phyloP scores from a whole-genome alignment of 1,140 invertebrate species.

The Drosophila nigromelanica region DNA sequence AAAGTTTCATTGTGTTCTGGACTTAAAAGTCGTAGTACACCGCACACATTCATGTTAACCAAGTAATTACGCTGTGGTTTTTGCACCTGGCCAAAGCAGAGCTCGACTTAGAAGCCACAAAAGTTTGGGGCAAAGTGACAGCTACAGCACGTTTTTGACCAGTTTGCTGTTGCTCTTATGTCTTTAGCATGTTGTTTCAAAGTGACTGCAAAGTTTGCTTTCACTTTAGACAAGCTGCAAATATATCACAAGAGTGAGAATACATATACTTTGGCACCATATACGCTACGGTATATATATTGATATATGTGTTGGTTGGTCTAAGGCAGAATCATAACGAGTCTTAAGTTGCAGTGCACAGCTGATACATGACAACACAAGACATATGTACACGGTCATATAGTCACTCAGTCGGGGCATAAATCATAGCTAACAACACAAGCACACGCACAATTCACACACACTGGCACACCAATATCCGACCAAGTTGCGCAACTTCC shows the following conservation, averaged over 20 bases:
- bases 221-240: conserved; percentile 30
- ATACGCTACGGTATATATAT: neutral
- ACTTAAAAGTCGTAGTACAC: neutral
- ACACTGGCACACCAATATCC: conserved; percentile 9
- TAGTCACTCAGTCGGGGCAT: conserved; percentile 47
- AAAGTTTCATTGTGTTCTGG: neutral
- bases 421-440: conserved; percentile 49
- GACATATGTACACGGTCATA: conserved; percentile 53
- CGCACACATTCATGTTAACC: conserved; percentile 22
- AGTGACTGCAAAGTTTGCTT: conserved; percentile 39
- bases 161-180: conserved; percentile 37
- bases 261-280: conserved; percentile 19
- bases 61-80: conserved; percentile 66
- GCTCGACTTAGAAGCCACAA: conserved; percentile 29
- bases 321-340: conserved; percentile 38
- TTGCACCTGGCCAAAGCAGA: conserved; percentile 55
- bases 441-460: conserved; percentile 8
- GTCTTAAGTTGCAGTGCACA: conserved; percentile 46
- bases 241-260: conserved; percentile 10
- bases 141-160: conserved; percentile 31
- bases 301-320: neutral
- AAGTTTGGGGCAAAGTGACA: conserved; percentile 60
- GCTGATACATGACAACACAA: conserved; percentile 41
- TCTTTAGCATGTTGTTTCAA: conserved; percentile 41
- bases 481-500: conserved; percentile 39